Base-by-base conservation (phyloP, 2,113 vertebrate species). In the Australoheros scitulus region DNA sequence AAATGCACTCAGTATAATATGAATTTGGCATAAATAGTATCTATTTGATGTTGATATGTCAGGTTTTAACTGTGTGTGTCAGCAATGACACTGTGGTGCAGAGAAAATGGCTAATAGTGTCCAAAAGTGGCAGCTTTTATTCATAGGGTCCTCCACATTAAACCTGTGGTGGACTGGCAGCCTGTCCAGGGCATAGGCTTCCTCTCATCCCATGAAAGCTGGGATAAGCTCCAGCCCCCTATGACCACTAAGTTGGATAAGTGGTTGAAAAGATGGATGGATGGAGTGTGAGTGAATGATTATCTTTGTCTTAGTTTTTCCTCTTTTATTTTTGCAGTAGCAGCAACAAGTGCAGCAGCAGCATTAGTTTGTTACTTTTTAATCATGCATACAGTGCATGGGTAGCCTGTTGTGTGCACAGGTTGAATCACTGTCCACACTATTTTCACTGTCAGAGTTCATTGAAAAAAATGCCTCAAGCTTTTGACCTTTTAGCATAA, bases 181-280 rank as follows among this genome's bases (percentile, higher is more conserved):
- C 17, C 13, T 47, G 0, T 29, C 41, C 41, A 0, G 22, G 9
- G 26, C 26, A 26, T 26, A 26, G 26, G 26, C 26, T 68, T 7
- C 24, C 3, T 47, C 41, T 68, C 64, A 26, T 41, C 6, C 15
- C 41, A 50, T 70, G 41, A 50, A 52, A n/a, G 43, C 43, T 52
- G 47, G 65, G 17, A 5, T 52, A 72, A 32, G 17, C 20, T 52
- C 65, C 47, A 72, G 17, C 47, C 11, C 47, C 17, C 17, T 52
- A 52, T 52, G 65, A n/a, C 65, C 50, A 52, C 26, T n/a, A 72
- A 72, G 65, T 52, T 72, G 29, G 65, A 72, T 52, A 18, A 72
- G 32, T 50, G 3, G 47, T 52, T 72, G 43, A 52, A 50, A 52
- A 52, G 32, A 32, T 52, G 20, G 43, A 52, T 52, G 6, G 47